Evolutionary conservation across 2,797 vertebrate species (phyloP), one percentile per base, ranked within the genome.

Genomic region (Galagoides demidoff): DNA sequence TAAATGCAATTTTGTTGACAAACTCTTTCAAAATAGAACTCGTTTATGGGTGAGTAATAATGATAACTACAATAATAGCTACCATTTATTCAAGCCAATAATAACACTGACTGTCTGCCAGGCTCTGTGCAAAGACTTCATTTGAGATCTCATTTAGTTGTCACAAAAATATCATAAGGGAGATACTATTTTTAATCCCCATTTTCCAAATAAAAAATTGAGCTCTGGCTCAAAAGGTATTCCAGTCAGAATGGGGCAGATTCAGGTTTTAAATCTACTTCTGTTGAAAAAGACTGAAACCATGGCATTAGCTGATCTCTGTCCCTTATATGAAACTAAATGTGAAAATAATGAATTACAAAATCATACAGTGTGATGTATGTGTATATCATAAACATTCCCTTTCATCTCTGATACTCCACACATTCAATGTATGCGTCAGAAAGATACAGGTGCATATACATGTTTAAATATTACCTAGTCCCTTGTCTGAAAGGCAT

Each of bases 401-500:
- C 37, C 73, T 96, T 86, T 73, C 39, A 43, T n/a, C 63, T 92
- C 89, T 78, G 64, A 34, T 34, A 85, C 37, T 31, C 45, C 49
- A 39, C 29, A 39, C 43, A 27, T 84, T 88, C 39, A 14, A 4
- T 20, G 84, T 77, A 52, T 0, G 13, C n/a, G 14, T 83, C 29
- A 76, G 89, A 68, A 93, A 94, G 43, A 52, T 3, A 16, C 3
- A 43, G 82, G 66, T 82, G 45, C 17, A 20, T 20, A 34, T 83
- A 6, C 87, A 52, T 29, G 27, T 49, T 71, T 86, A 68, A 86
- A 82, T 96, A 78, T 96, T 98, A 96, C 96, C 86, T 64, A n/a
- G 55, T 22, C 90, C 94, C 97, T 97, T 70, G 71, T 82, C 73
- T 25, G 63, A 71, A 96, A 85, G 27, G 89, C 76, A 78, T 45